Evolutionary conservation across 2,888 invertebrate genomes (phyloP), one percentile per base, ranked within the genome.

Genomic region (Tinea trinotella): DNA sequence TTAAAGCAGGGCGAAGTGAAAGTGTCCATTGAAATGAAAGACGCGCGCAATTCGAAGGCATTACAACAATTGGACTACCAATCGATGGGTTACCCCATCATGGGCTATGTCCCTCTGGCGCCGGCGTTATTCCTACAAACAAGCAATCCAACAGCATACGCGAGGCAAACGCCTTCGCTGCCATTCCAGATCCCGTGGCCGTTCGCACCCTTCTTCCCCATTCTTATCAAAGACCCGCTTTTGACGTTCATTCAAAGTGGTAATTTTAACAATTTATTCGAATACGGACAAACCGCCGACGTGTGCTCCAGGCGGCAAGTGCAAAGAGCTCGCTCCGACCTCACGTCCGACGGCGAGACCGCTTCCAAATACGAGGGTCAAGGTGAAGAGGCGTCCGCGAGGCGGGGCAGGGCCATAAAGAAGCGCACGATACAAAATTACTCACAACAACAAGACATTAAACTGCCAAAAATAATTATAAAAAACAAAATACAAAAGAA

Each of bases 201-300:
- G 0, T 77, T 88, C 30, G 78, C 87, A 5, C 70, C 75, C 30
- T 74, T 75, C 30, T 90, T 90, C 61, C 90, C 90, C 0, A 76
- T 90, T 24, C 65, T 88, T 6, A 82, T 90, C 22, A 88, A 83
- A 67, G 88, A 90, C 62, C 90, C 90, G 0, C 65, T 89, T 9
- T 62, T 88, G 5, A 83, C 81, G 56, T 74, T 88, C 52, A 67
- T 76, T 55, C 76, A 74, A 58, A 79, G 86, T 24, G 88, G 88
- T 48, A 87, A 87, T 2, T 81, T 85, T 65, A 83, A 81, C 22
- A 87, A 83, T 57, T 79, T 90, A 61, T 63, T 90, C 46, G 89
- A 90, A 67, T 87, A 88, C 59, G 90, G 90, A 1, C 89, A 89
- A 61, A 76, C 63, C 50, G 88, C 88, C 35, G 88, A 89, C 60